These are phyloP conservation scores for Sander vitreus DNA, from an alignment of 2,113 vertebrate species.

Conservation along the genomic window DNA sequence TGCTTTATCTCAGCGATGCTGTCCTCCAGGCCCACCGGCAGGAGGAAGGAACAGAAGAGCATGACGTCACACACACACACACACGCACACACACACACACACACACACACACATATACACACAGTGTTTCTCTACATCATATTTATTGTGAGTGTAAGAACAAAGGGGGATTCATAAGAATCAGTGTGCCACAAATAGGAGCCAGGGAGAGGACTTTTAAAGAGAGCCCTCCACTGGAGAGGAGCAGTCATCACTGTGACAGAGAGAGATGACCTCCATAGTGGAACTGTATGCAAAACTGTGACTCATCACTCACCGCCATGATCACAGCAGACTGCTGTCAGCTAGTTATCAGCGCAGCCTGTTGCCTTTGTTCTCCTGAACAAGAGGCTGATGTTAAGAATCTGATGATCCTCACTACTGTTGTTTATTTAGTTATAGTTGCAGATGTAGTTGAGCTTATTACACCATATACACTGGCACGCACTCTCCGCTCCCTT, in stretches of 20 bases:
- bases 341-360: not conserved
- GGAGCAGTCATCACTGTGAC: slow-evolving; percentile 30
- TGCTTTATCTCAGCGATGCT: slow-evolving; percentile 39
- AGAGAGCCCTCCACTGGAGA: slow-evolving; percentile 49
- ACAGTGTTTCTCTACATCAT: slow-evolving; percentile 31
- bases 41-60: slow-evolving; percentile 19
- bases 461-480: too few relatives aligned
- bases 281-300: slow-evolving; percentile 1
- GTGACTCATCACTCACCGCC: not conserved
- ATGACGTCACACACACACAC: not conserved
- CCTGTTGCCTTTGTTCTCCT: not conserved
- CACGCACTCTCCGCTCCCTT: too few relatives aligned
- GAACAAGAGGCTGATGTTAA: not conserved
- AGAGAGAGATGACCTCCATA: slow-evolving; percentile 17
- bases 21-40: slow-evolving; percentile 26
- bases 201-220: slow-evolving; percentile 4
- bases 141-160: slow-evolving; percentile 36
- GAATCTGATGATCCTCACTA: not conserved
- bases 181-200: not conserved
- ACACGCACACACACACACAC: not conserved
- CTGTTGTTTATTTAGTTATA: not conserved
- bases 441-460: too few relatives aligned
- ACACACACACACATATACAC: slow-evolving; percentile 8
- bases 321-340: slow-evolving; percentile 23
- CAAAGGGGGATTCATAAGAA: slow-evolving; percentile 42